A percentile compares a stretch with the other conserved stretches of the same genome.
Conservation (phyloP, 2,797 vertebrate species). For the Vespertilio murinus region DNA sequence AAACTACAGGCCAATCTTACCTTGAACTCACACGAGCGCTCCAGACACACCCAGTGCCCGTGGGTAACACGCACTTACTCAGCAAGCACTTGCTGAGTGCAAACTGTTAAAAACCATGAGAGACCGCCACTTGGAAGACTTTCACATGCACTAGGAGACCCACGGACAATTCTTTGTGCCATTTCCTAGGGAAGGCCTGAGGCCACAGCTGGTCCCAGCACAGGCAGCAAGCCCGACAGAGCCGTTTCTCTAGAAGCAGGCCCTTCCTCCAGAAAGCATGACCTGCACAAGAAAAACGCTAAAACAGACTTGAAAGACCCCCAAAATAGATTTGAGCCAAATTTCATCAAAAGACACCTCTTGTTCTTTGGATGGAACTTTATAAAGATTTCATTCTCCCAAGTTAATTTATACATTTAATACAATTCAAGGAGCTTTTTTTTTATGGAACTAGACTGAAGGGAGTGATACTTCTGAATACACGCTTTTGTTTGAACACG, state of each 20-base stretch:
- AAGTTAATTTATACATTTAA: neutral
- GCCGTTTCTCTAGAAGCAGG: neutral
- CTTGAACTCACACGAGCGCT: neutral
- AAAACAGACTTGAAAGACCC: neutral
- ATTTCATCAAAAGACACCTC: neutral
- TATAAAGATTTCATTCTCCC: neutral
- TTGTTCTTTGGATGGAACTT: neutral
- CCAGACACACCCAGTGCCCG: neutral
- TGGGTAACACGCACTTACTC: neutral
- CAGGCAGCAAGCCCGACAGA: neutral
- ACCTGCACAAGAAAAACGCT: neutral
- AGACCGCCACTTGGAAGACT: neutral
- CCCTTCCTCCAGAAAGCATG: neutral
- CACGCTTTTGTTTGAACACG: neutral
- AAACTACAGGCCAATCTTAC: neutral
- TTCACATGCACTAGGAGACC: too few relatives aligned
- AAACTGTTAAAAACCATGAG: neutral
- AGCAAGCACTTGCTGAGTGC: neutral
- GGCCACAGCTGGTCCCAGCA: neutral
- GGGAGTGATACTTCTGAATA: neutral
- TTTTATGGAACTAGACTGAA: neutral
- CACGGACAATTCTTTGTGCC: too few relatives aligned
- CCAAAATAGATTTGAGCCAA: neutral
- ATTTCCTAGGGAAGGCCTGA: neutral
- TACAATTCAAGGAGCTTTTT: neutral